Evolutionary conservation across 2,113 vertebrate genomes (phyloP), one percentile per base, ranked within the genome.

Genomic region (Notiomystis cincta): DNA sequence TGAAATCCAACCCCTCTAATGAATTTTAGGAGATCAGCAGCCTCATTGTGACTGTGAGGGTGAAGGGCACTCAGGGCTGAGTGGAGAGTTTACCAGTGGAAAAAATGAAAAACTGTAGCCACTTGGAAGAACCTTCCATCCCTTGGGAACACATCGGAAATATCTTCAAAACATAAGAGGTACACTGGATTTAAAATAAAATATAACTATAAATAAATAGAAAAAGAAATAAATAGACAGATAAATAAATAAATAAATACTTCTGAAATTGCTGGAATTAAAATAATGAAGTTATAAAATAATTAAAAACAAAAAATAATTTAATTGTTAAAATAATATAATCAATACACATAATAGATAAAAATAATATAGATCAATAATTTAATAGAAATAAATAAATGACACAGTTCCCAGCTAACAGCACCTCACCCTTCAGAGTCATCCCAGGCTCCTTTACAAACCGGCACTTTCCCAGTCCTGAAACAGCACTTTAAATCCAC

Each of bases 391-490:
- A 40, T 40, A 40, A 40, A 40, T 40, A 40, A 45, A 25, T 9
- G 45, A 27, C 51, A n/a, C 0, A 0, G 23, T 17, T 31, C 27
- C 0, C 1, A 50, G 37, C 13, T n/a, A 56, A 60, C 64, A 71
- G 45, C 19, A 11, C 57, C 57, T 47, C 53, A 38, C 20, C 38
- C 3, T 1, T 13, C 53, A 45, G 30, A 40, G n/a, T 47, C 31
- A 30, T 25, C 50, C 20, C 62, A 48, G 17, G 48, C 37, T 53
- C 31, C 11, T 64, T 51, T 31, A 50, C 37, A 20, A 2, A 4
- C 40, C 71, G 51, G 23, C n/a, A 10, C 24, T 40, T 38, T 9
- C 44, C 30, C 20, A 38, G 1, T 0, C 21, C 37, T 40, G 37
- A 79, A 66, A 75, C 14, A 61, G 4, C 89, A 31, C 71, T 62